Evolutionary conservation across 2,113 vertebrate species (phyloP), one percentile per base, ranked within the genome.

Genomic region (Hypanus sabinus): DNA sequence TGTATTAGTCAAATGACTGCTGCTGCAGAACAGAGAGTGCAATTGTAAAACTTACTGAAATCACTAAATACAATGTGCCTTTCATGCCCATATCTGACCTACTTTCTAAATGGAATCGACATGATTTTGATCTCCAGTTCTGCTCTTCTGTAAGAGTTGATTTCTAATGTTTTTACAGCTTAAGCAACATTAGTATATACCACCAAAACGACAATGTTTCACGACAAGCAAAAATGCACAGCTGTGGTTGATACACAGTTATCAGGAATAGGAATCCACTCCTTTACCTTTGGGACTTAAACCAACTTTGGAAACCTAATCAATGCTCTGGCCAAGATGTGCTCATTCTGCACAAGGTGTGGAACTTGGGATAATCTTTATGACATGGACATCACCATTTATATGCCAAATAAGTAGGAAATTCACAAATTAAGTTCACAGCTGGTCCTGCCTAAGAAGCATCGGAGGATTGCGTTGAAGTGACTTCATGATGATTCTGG

Each of bases 1-100:
- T 46, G 36, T 93, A 33, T 2, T 9, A 65, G 20, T n/a, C 14
- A 90, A 90, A 33, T 90, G 60, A n/a, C 30, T 65, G 60, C 65
- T 90, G 85, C n/a, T 90, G n/a, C 60, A 90, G 60, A 90, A 68
- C 85, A 90, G 85, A 62, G n/a, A n/a, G 60, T n/a, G 27, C 5
- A 88, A 88, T 88, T 88, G 85, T 62, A 88, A 88, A 90, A 33
- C 5, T 33, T 65, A 12, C 62, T 65, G 30, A 90, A 90, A 90
- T 36, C 85, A 65, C n/a, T 18, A n/a, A 62, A n/a, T 88, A 65
- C 85, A 62, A 65, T 2, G 30, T 65, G 57, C 62, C 62, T 2
- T 65, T 68, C n/a, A 90, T 68, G 85, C 60, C 85, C 7, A 27
- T 65, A n/a, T 90, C 85, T 68, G 85, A 7, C 60, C 14, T 65